phyloP scores from a whole-genome alignment of 92 coral and sea anemone genomes.

The Epizoanthus rinbou region DNA sequence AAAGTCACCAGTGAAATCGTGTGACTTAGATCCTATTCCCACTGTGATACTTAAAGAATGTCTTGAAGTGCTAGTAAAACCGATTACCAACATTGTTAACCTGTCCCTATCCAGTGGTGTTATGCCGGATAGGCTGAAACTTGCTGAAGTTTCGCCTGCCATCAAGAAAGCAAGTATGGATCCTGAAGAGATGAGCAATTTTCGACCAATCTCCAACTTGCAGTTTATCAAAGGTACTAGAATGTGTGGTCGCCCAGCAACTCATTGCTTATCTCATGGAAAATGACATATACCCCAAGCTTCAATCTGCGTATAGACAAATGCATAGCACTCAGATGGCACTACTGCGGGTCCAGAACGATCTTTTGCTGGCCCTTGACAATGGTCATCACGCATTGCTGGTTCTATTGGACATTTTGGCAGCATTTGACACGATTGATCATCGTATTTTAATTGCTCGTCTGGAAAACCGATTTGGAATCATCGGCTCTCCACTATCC shows the following conservation, averaged over 20 bases:
- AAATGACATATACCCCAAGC: neutral
- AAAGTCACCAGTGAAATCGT: slow-evolving; percentile 1
- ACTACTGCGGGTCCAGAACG: neutral
- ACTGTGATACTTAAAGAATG: neutral
- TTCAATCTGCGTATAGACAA: neutral
- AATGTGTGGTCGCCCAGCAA: neutral
- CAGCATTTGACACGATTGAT: neutral
- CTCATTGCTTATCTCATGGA: neutral
- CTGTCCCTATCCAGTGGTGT: neutral
- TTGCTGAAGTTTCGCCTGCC: no score
- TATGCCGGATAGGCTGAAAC: neutral
- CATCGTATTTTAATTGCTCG: neutral
- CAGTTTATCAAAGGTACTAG: neutral
- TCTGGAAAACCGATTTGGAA: neutral
- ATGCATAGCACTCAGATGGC: neutral
- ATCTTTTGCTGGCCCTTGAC: neutral
- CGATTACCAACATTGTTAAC: neutral
- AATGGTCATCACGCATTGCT: neutral
- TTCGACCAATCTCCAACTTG: neutral
- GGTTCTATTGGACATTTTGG: neutral
- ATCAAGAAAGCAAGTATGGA: neutral
- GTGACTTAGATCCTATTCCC: neutral
- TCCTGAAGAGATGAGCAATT: neutral
- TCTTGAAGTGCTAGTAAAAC: neutral
- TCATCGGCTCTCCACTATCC: neutral